Evolutionary conservation across 2,797 vertebrate species (phyloP).

Genomic region (Danio kyathit): DNA sequence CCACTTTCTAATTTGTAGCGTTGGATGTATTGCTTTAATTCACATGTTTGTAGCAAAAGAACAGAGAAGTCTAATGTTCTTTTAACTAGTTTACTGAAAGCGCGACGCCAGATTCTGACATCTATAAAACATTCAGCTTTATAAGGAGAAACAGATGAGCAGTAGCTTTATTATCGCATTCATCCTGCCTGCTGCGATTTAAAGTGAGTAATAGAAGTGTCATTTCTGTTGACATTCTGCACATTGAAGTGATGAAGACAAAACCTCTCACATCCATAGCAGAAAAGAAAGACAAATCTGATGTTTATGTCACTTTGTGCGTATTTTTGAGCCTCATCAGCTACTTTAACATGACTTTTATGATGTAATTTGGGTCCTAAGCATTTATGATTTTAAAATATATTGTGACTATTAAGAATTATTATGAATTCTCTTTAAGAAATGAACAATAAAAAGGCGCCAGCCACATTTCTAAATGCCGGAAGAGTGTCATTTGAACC

Average conservation of each 20-base stretch:
- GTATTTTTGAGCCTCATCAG: neutral
- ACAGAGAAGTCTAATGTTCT: neutral
- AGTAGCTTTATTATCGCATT: neutral
- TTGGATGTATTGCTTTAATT: constrained; percentile 23
- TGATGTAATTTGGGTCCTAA: too few relatives aligned
- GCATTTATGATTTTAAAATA: too few relatives aligned
- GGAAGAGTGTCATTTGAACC: neutral
- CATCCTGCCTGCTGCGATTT: neutral
- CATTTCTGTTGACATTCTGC: neutral
- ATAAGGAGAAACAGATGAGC: constrained; percentile 23
- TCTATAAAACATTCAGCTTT: neutral
- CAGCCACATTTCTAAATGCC: too few relatives aligned
- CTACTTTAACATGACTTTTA: neutral
- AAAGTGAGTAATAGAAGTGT: constrained; percentile 6
- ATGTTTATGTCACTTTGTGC: neutral
- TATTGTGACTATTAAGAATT: too few relatives aligned
- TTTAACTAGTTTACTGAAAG: neutral
- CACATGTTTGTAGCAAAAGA: neutral
- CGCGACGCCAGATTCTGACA: neutral
- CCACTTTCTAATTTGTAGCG: neutral
- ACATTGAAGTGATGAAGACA: neutral
- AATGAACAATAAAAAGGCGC: neutral
- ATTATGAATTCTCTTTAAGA: neutral
- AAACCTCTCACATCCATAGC: neutral
- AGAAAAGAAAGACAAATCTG: neutral